Percentiles rank a stretch among this genome's conserved stretches.
phyloP scores from a whole-genome alignment of 2,113 vertebrate genomes.

The zebrafish (Danio rerio) region DNA sequence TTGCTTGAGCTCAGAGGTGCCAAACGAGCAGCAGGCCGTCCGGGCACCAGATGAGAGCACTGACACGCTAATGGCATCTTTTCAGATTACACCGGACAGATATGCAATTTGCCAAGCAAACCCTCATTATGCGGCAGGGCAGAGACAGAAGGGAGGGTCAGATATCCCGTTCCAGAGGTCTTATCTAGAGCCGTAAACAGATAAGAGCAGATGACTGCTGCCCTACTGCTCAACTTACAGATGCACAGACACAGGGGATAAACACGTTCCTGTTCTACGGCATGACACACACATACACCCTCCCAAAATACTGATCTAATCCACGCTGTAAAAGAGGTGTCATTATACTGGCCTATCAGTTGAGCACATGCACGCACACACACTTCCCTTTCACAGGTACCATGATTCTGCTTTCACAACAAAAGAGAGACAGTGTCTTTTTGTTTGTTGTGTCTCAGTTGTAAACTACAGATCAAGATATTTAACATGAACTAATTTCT shows the following conservation, averaged over 20 bases:
- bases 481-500: constrained; percentile 2
- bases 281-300: constrained; percentile 31
- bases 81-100: constrained; percentile 84
- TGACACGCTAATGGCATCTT: constrained; percentile 83
- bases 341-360: background rate
- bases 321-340: background rate
- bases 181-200: constrained; percentile 85
- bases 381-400: constrained; percentile 2
- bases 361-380: background rate
- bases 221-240: constrained; percentile 71
- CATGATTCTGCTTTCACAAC: background rate
- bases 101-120: constrained; percentile 84
- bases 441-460: background rate
- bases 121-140: constrained; percentile 76
- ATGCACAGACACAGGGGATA: constrained; percentile 53
- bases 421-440: background rate
- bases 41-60: constrained; percentile 72
- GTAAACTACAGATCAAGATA: background rate
- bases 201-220: constrained; percentile 76
- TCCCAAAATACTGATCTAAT: constrained; percentile 22
- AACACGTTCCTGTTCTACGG: constrained; percentile 41
- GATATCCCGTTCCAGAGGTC: constrained; percentile 79
- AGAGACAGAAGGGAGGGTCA: constrained; percentile 74
- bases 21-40: constrained; percentile 55
- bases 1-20: constrained; percentile 23